Evolutionary conservation across 1,140 invertebrate genomes (phyloP), one percentile per base, ranked within the genome.

Genomic region (Eupristina koningsbergeri): DNA sequence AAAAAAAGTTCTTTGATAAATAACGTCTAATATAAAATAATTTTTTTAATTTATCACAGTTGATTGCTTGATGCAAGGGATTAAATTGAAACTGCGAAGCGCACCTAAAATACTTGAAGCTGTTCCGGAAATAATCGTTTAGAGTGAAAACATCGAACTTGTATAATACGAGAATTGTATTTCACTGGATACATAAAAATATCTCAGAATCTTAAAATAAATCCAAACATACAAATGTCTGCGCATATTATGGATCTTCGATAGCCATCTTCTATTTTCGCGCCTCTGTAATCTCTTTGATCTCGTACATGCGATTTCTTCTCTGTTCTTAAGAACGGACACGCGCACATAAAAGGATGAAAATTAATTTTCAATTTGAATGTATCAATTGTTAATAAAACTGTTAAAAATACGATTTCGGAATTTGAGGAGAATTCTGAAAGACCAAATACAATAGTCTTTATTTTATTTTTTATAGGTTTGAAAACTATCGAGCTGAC

Each of bases 91-190:
- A 53, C 45, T 34, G 34, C 89, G 90, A 31, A 89, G 87, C 34
- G 88, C 73, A 78, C 77, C 76, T 78, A 87, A 50, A 19, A 41
- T n/a, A n/a, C 58, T n/a, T 26, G 3, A n/a, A 7, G 6, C 22
- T 88, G 88, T 90, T 90, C 88, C 87, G 89, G 89, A 90, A 90
- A 89, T 81, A 86, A 87, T 87, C 88, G 89, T 89, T 91, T 89
- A 63, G 19, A 7, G 31, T 22, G 47, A 1, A 67, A 67, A 36
- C 26, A 6, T 36, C 0, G 9, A 41, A 3, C 26, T 15, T 3
- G 26, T n/a, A 13, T 58, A 75, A 39, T 58, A 77, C 53, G 53
- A 77, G 34, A 41, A 63, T 78, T 31, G 31, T n/a, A n/a, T n/a
- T n/a, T n/a, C n/a, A n/a, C n/a, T n/a, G n/a, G n/a, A 39, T 73